phyloP scores from a whole-genome alignment of 2,888 invertebrate genomes.

The Tridacna gigas region DNA sequence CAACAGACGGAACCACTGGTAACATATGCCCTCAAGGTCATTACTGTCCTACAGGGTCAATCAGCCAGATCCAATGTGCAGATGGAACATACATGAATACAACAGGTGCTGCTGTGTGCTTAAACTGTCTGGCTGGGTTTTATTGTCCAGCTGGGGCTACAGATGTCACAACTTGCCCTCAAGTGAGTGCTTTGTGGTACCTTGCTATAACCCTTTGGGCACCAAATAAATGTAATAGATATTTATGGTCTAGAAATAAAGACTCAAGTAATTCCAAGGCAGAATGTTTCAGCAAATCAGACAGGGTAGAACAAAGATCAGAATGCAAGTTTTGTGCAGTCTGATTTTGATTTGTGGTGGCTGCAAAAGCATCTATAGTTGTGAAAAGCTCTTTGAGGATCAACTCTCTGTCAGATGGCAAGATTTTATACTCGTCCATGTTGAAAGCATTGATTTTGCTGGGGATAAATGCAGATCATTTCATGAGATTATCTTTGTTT shows the following conservation, averaged over 20 bases:
- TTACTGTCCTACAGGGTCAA: conserved; percentile 79
- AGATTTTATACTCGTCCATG: too few relatives aligned
- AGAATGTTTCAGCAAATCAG: not conserved
- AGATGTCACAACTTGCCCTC: conserved; percentile 74
- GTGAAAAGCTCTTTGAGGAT: too few relatives aligned
- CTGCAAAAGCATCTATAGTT: too few relatives aligned
- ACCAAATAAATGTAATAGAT: too few relatives aligned
- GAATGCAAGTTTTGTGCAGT: too few relatives aligned
- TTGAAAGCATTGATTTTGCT: too few relatives aligned
- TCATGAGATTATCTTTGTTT: too few relatives aligned
- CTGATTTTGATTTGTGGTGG: too few relatives aligned
- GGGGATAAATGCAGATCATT: too few relatives aligned
- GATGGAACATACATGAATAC: conserved; percentile 83
- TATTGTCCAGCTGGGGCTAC: conserved; percentile 82
- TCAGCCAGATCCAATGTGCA: conserved; percentile 74
- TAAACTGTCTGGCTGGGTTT: conserved; percentile 80
- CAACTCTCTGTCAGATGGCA: too few relatives aligned
- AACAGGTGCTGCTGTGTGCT: conserved; percentile 79
- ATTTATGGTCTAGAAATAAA: not conserved
- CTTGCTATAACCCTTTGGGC: too few relatives aligned
- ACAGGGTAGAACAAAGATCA: not conserved
- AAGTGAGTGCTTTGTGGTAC: conserved; percentile 17
- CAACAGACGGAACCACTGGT: conserved; percentile 78
- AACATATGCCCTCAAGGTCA: conserved; percentile 81
- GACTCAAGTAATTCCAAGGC: not conserved